phyloP scores from a whole-genome alignment of 2,888 invertebrate genomes.

The Ormyrus pomaceus region DNA sequence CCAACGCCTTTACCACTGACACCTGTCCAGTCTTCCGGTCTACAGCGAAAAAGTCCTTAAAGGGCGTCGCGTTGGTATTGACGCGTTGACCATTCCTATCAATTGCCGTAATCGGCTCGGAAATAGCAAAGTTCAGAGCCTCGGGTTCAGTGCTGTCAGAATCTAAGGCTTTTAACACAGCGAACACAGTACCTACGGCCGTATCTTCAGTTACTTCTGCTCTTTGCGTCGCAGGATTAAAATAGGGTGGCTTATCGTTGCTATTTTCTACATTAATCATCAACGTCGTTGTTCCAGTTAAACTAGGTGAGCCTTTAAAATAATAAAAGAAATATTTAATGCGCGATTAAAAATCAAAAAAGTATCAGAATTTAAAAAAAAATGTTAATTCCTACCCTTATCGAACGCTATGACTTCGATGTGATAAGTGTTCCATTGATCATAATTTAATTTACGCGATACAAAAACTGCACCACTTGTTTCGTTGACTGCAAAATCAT shows the following conservation, averaged over 20 bases:
- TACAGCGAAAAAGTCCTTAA: slow-evolving; percentile 82
- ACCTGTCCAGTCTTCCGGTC: slow-evolving; percentile 81
- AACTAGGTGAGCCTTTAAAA: slow-evolving; percentile 83
- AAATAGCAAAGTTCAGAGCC: slow-evolving; percentile 81
- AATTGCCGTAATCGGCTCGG: slow-evolving; percentile 85
- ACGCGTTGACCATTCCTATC: slow-evolving; percentile 90
- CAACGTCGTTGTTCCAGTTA: slow-evolving; percentile 88
- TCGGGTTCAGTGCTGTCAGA: slow-evolving; percentile 86
- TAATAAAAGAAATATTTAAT: background rate
- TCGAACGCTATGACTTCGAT: slow-evolving; percentile 90
- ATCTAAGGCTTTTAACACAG: slow-evolving; percentile 85
- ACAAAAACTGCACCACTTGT: slow-evolving; percentile 86
- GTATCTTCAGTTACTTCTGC: slow-evolving; percentile 90
- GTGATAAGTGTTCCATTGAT: slow-evolving; percentile 86
- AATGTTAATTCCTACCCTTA: slow-evolving; percentile 77
- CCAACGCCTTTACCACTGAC: slow-evolving; percentile 80
- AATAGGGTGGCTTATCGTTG: slow-evolving; percentile 92
- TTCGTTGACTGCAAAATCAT: slow-evolving; percentile 89
- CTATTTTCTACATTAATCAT: slow-evolving; percentile 89
- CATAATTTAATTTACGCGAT: slow-evolving; percentile 88
- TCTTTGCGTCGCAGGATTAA: slow-evolving; percentile 86
- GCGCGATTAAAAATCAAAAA: no score
- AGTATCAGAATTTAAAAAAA: background rate
- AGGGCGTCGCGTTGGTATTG: slow-evolving; percentile 67
- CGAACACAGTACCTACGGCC: slow-evolving; percentile 82